Percentiles rank a stretch among this genome's conserved stretches.
phyloP scores from a whole-genome alignment of 1,140 invertebrate species.

The Zaprionus gabonicus region DNA sequence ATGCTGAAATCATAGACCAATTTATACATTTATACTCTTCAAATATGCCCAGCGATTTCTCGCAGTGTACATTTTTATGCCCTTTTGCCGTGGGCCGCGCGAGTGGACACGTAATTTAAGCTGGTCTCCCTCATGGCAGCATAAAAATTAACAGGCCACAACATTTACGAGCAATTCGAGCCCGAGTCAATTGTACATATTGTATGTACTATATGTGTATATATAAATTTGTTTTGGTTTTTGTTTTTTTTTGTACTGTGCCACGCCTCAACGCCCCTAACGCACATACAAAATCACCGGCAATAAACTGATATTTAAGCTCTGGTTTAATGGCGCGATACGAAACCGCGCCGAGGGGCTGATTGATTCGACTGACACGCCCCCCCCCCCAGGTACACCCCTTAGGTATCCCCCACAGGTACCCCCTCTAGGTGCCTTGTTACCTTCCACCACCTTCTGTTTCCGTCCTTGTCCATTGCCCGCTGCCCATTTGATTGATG shows the following conservation, averaged over 20 bases:
- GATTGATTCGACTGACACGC: constrained; percentile 41
- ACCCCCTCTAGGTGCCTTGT: not conserved
- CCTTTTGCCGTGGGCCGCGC: not conserved
- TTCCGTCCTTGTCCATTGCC: constrained; percentile 14
- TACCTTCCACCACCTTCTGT: not conserved
- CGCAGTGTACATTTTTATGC: constrained; percentile 4
- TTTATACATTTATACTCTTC: no score
- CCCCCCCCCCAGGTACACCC: not conserved
- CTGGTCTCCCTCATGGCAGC: constrained; percentile 20
- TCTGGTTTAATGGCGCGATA: constrained; percentile 54
- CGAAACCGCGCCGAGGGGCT: constrained; percentile 41
- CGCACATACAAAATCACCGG: constrained; percentile 38
- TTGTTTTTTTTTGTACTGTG: not conserved
- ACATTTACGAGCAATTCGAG: constrained; percentile 38
- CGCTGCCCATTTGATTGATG: constrained; percentile 50
- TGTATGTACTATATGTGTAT: constrained; percentile 22
- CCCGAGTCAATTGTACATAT: constrained; percentile 38
- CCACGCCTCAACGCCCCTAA: not conserved
- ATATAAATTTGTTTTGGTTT: constrained; percentile 1
- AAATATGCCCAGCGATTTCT: not conserved
- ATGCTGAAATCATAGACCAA: no score
- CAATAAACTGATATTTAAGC: constrained; percentile 57
- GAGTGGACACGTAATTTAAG: constrained; percentile 23
- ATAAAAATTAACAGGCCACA: constrained; percentile 38
- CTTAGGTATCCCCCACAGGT: not conserved